Evolutionary conservation across 2,888 invertebrate species (phyloP).

Genomic region (Tachina lurida): DNA sequence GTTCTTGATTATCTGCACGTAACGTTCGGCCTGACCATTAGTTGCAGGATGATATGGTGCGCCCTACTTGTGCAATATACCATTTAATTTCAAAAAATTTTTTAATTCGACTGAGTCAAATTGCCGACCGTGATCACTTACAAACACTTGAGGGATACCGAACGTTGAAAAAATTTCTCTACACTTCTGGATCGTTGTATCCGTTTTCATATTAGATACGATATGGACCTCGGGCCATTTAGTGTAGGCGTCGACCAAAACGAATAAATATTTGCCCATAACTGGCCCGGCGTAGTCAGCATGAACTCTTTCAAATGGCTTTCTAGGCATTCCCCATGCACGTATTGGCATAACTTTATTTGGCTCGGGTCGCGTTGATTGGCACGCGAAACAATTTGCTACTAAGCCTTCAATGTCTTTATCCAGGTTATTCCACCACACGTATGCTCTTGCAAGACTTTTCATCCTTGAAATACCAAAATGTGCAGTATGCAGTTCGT

Average conservation of each 20-base stretch:
- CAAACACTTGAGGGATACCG: slow-evolving; percentile 59
- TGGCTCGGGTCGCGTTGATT: slow-evolving; percentile 40
- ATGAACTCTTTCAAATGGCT: slow-evolving; percentile 72
- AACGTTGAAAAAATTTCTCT: slow-evolving; percentile 66
- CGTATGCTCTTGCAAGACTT: slow-evolving; percentile 71
- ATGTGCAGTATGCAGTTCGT: slow-evolving; percentile 69
- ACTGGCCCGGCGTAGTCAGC: slow-evolving; percentile 70
- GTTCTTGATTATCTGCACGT: slow-evolving; percentile 25
- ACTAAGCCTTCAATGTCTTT: slow-evolving; percentile 64
- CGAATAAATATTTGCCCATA: slow-evolving; percentile 65
- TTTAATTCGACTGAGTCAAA: slow-evolving; percentile 64
- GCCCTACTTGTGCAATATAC: slow-evolving; percentile 50
- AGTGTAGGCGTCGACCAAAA: slow-evolving; percentile 66
- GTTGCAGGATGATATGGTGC: slow-evolving; percentile 56
- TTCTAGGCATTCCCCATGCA: slow-evolving; percentile 47
- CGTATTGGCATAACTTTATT: slow-evolving; percentile 45
- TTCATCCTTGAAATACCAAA: slow-evolving; percentile 68
- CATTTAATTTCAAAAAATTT: slow-evolving; percentile 56
- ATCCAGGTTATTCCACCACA: slow-evolving; percentile 71
- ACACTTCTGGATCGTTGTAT: slow-evolving; percentile 65
- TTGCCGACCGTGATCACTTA: slow-evolving; percentile 64
- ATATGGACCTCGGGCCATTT: slow-evolving; percentile 74
- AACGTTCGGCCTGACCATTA: slow-evolving; percentile 51
- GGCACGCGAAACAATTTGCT: slow-evolving; percentile 65
- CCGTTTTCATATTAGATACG: slow-evolving; percentile 67